Percentiles rank a stretch among this genome's conserved stretches.
phyloP scores from a whole-genome alignment of 2,888 invertebrate genomes.

The Laothoe populi region DNA sequence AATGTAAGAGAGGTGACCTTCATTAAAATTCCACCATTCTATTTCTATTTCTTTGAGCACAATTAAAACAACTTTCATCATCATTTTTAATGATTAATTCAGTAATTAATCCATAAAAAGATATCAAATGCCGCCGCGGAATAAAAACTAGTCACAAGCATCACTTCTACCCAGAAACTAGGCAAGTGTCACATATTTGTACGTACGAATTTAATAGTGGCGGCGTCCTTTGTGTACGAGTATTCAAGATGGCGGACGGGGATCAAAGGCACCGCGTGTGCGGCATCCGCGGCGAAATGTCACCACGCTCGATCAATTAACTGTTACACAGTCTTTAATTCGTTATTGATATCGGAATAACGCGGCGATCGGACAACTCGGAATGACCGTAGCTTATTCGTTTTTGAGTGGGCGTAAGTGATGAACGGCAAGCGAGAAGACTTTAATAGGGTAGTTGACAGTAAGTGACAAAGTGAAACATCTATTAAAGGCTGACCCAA shows the following conservation, averaged over 20 bases:
- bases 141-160: slow-evolving; percentile 54
- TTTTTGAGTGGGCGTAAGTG: slow-evolving; percentile 43
- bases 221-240: slow-evolving; percentile 69
- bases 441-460: slow-evolving; percentile 22
- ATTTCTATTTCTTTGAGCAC: slow-evolving; percentile 9
- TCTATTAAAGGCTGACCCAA: no score
- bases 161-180: slow-evolving; percentile 62
- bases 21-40: not conserved
- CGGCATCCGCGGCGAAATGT: slow-evolving; percentile 76
- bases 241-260: slow-evolving; percentile 58
- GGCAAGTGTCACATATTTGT: slow-evolving; percentile 79
- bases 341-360: slow-evolving; percentile 74
- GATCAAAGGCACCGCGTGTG: slow-evolving; percentile 76
- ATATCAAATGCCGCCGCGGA: slow-evolving; percentile 19
- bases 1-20: no score
- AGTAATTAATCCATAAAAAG: slow-evolving; percentile 27
- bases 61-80: slow-evolving; percentile 19
- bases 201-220: slow-evolving; percentile 80
- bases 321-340: slow-evolving; percentile 67
- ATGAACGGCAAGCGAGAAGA: slow-evolving; percentile 28
- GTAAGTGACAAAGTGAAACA: no score
- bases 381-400: slow-evolving; percentile 63
- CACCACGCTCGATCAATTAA: slow-evolving; percentile 81
- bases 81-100: slow-evolving; percentile 26
- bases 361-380: slow-evolving; percentile 48